Conservation (phyloP, 2,113 vertebrate species). For the Nycticorax nycticorax region DNA sequence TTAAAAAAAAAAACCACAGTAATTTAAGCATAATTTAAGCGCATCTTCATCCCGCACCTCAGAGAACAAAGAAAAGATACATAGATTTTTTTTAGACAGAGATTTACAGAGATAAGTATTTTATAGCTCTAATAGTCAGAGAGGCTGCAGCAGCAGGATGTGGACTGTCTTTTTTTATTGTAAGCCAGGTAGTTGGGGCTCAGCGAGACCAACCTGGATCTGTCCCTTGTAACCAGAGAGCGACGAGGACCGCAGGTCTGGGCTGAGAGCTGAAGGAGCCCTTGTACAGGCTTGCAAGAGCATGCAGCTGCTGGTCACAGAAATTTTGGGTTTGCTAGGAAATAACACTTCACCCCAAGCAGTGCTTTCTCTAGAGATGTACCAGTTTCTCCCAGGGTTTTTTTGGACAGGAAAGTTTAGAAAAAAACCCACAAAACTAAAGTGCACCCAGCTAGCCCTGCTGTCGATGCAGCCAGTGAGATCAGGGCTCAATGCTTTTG, state of each 20-base stretch:
- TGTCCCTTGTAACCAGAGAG: background rate
- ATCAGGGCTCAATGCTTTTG: background rate
- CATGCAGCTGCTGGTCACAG: background rate
- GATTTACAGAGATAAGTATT: background rate
- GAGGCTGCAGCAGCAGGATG: background rate
- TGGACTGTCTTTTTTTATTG: background rate
- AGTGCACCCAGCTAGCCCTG: background rate
- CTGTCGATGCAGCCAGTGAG: accelerated
- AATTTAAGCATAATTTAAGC: background rate
- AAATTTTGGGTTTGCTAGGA: background rate
- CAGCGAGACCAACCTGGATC: background rate
- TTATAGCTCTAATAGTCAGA: background rate
- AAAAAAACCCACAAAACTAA: background rate
- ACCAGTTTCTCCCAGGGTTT: background rate
- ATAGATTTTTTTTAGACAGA: background rate
- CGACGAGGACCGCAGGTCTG: accelerated
- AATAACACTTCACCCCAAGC: background rate
- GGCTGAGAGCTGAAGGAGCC: background rate
- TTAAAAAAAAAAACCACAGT: background rate
- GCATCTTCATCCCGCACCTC: background rate
- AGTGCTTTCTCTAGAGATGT: background rate
- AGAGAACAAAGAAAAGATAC: background rate
- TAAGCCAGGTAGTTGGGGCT: background rate
- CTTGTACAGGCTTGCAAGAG: background rate
- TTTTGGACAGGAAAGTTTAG: background rate